These are phyloP conservation scores for Hirtodrosophila trivittata DNA, from an alignment of 2,888 invertebrate species.

Conservation along the genomic window DNA sequence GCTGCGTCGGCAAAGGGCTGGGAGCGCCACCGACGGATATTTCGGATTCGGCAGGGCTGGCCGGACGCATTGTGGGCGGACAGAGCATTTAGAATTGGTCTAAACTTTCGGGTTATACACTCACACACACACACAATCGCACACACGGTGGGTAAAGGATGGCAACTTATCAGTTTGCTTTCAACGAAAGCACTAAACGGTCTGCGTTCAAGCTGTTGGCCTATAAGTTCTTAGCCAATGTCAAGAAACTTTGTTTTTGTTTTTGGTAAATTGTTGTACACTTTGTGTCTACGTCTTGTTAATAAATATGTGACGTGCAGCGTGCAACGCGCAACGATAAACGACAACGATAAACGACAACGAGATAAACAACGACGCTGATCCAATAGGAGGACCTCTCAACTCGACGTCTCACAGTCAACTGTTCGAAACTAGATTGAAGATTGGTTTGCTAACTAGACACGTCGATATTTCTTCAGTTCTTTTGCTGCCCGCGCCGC, in stretches of 20 bases:
- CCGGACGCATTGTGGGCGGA: slow-evolving; percentile 83
- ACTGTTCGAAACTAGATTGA: slow-evolving; percentile 84
- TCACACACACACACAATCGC: slow-evolving; percentile 24
- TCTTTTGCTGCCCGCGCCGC: slow-evolving; percentile 72
- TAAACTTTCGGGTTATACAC: background rate
- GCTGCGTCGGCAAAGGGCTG: slow-evolving; percentile 79
- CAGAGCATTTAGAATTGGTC: slow-evolving; percentile 80
- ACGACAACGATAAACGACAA: slow-evolving; percentile 34
- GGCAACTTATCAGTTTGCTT: slow-evolving; percentile 22
- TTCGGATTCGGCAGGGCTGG: slow-evolving; percentile 84
- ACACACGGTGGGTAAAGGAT: background rate
- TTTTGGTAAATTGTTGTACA: slow-evolving; percentile 25
- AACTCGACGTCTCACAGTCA: slow-evolving; percentile 83
- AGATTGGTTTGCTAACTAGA: slow-evolving; percentile 84
- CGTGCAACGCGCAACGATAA: slow-evolving; percentile 25
- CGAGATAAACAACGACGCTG: slow-evolving; percentile 56
- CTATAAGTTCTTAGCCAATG: slow-evolving; percentile 14
- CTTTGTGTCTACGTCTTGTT: slow-evolving; percentile 40
- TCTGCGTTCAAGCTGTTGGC: slow-evolving; percentile 3
- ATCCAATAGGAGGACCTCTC: slow-evolving; percentile 81
- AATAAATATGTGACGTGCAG: slow-evolving; percentile 15
- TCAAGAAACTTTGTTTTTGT: slow-evolving; percentile 18
- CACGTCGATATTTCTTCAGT: slow-evolving; percentile 83
- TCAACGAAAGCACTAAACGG: slow-evolving; percentile 43
- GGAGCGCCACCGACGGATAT: slow-evolving; percentile 84